These are phyloP conservation scores for Xestia c-nigrum DNA, from an alignment of 2,888 invertebrate species.

Conservation along the genomic window DNA sequence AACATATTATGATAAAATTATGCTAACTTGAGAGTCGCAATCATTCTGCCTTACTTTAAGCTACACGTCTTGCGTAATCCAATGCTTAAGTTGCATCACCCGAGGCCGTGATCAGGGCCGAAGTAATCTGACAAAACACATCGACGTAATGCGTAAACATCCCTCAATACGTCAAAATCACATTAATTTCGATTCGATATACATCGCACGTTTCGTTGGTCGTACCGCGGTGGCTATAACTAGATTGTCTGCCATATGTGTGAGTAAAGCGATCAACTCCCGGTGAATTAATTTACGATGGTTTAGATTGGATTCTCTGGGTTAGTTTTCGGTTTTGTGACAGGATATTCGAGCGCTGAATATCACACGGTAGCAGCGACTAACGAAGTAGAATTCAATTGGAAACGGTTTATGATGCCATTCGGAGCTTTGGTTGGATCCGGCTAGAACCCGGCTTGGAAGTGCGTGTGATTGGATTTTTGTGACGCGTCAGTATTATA, in stretches of 20 bases:
- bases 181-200: conserved; percentile 29
- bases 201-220: conserved; percentile 38
- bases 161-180: conserved; percentile 7
- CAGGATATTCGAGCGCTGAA: conserved; percentile 26
- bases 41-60: not conserved
- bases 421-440: not conserved
- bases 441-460: not conserved
- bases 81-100: not conserved
- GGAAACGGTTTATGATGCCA: conserved; percentile 4
- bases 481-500: not conserved
- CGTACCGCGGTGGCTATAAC: conserved; percentile 25
- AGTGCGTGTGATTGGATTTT: not conserved
- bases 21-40: not conserved
- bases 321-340: conserved; percentile 31
- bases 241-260: conserved; percentile 19
- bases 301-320: conserved; percentile 34
- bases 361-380: not conserved
- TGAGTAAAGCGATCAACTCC: conserved; percentile 20
- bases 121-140: not conserved
- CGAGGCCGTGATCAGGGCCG: not conserved
- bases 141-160: not conserved
- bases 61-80: not conserved
- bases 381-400: conserved; percentile 37
- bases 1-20: not conserved
- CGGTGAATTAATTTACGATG: conserved; percentile 47